Evolutionary conservation across 1,140 invertebrate species (phyloP), one percentile per base, ranked within the genome.

Genomic region (Drosophila tani): DNA sequence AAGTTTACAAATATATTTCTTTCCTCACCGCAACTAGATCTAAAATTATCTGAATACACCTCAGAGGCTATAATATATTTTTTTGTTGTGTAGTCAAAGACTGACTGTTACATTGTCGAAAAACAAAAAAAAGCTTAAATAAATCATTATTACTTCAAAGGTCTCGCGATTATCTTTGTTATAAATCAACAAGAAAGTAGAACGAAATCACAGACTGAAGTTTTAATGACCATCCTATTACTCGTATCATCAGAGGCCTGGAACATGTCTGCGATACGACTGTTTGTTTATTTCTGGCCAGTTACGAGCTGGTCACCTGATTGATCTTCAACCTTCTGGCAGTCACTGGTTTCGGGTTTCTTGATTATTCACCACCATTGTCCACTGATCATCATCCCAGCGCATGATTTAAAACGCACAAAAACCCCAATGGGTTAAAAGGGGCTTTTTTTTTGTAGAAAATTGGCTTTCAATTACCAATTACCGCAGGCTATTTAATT

Each of bases 241-340:
- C 32, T 19, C 51, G 32, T 38, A 49, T 40, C 17, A 38, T 17
- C 15, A 55, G 35, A 27, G 14, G 11, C n/a, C 14, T 56, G 29
- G 17, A 62, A 29, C n/a, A 38, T 57, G 49, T 53, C 41, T 53
- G 49, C 56, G 32, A 51, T 75, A 51, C 40, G 41, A 38, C 14
- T 45, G 64, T 41, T 41, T 38, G 57, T 29, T 47, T 73, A 73
- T 78, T 56, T 77, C 53, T 58, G 27, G 17, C 21, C 21, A 53
- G 32, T 63, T 63, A 63, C 40, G 27, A 63, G 27, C 41, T 41
- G 58, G 65, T 78, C 75, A 78, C 57, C 46, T 70, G 75, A 79
- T 51, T 63, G 66, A 43, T 78, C 64, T 63, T 51, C 59, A 38
- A 46, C 51, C 51, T 69, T 51, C 43, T 46, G 32, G 14, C 35